These are phyloP conservation scores for Nasonia giraulti DNA, from an alignment of 1,140 invertebrate genomes.

Conservation along the genomic window DNA sequence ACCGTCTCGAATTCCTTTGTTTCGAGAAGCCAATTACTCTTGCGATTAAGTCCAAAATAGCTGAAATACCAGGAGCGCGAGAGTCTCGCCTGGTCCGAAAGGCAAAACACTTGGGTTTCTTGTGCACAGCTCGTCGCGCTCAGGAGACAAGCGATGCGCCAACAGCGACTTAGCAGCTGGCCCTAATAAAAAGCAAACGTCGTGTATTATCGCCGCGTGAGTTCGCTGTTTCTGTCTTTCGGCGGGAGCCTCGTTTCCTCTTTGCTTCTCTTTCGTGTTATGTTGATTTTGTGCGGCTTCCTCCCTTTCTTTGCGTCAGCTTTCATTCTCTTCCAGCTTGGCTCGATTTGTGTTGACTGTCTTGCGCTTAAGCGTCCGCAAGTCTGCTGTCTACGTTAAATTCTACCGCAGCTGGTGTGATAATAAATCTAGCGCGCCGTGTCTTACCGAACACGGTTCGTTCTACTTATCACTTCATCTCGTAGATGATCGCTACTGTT, in stretches of 20 bases:
- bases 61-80: constrained; percentile 9
- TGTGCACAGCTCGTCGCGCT: not conserved
- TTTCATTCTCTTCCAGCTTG: not conserved
- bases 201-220: constrained; percentile 54
- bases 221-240: constrained; percentile 48
- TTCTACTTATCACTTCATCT: not conserved
- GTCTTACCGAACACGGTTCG: not conserved
- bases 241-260: constrained; percentile 17
- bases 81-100: constrained; percentile 25
- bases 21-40: not conserved
- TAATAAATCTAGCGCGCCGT: not conserved
- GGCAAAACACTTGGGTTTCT: constrained; percentile 49
- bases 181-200: constrained; percentile 58
- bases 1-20: not conserved
- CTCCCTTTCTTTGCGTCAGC: not conserved
- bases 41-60: not conserved
- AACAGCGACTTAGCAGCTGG: constrained; percentile 62
- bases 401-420: not conserved
- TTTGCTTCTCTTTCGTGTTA: not conserved
- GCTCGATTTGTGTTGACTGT: not conserved
- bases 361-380: not conserved
- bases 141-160: constrained; percentile 39
- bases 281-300: not conserved
- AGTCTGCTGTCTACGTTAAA: not conserved
- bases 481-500: no score